Evolutionary conservation across 1,140 invertebrate species (phyloP).

Genomic region (Heliconius melpomene): DNA sequence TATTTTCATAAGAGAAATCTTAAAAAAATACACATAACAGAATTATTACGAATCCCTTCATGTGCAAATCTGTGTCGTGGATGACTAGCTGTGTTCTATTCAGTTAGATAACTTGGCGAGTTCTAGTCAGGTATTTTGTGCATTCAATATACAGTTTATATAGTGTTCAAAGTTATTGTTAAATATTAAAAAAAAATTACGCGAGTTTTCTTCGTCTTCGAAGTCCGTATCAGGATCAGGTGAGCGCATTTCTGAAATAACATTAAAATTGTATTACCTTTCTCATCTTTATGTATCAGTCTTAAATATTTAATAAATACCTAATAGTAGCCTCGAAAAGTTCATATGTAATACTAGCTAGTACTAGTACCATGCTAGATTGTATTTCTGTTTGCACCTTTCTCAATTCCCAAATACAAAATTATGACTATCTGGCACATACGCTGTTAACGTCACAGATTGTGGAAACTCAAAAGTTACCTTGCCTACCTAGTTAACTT

Average conservation of each 20-base stretch:
- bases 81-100: background rate
- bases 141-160: background rate
- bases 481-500: too few relatives aligned
- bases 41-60: background rate
- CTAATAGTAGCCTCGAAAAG: too few relatives aligned
- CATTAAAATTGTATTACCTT: too few relatives aligned
- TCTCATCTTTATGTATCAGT: background rate
- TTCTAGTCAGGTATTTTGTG: background rate
- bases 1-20: background rate
- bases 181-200: background rate
- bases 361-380: too few relatives aligned
- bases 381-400: too few relatives aligned
- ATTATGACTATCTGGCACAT: too few relatives aligned
- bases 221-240: background rate
- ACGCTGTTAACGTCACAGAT: too few relatives aligned
- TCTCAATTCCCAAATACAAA: too few relatives aligned
- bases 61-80: background rate
- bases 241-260: conserved; percentile 2
- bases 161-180: background rate
- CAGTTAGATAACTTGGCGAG: background rate
- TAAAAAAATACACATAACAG: background rate
- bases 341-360: too few relatives aligned
- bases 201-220: background rate
- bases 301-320: too few relatives aligned
- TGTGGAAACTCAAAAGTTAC: too few relatives aligned